Evolutionary conservation across 1,140 invertebrate species (phyloP).

Genomic region (Apis mellifera): DNA sequence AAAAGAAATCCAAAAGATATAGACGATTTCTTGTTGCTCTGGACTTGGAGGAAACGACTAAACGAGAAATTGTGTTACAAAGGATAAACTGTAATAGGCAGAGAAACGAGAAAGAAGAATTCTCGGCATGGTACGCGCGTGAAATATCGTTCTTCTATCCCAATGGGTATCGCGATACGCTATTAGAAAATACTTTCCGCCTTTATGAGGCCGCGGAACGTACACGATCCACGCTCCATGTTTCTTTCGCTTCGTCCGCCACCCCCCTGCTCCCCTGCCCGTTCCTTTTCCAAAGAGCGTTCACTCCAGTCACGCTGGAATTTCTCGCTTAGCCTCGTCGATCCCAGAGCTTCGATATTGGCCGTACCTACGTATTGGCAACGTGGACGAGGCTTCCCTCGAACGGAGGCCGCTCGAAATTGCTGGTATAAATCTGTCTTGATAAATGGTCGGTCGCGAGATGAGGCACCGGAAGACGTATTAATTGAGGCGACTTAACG

Average conservation of each 20-base stretch:
- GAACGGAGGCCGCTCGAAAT: conserved; percentile 4
- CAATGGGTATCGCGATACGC: not conserved
- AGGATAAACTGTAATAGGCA: conserved; percentile 1
- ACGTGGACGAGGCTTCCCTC: not conserved
- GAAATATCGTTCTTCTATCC: conserved; percentile 51
- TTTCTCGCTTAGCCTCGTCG: conserved; percentile 13
- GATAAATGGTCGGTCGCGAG: conserved; percentile 13
- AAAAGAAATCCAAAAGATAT: conserved; percentile 30
- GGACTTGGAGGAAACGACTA: not conserved
- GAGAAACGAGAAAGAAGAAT: not conserved
- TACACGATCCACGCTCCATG: conserved; percentile 9
- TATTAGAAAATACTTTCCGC: conserved; percentile 65
- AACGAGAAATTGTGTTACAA: not conserved
- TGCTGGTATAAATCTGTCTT: conserved; percentile 5
- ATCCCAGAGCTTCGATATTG: conserved; percentile 8
- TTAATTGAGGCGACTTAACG: conserved; percentile 25
- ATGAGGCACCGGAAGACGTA: not conserved
- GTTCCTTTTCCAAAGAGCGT: conserved; percentile 22
- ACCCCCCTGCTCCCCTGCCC: too few species aligned
- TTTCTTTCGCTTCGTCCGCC: not conserved
- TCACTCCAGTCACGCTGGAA: not conserved
- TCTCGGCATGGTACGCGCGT: conserved; percentile 56
- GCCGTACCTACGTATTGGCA: not conserved
- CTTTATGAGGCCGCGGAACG: conserved; percentile 42
- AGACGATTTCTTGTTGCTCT: not conserved